Evolutionary conservation across 2,113 vertebrate species (phyloP).

Genomic region (Aspiorhynchus laticeps): DNA sequence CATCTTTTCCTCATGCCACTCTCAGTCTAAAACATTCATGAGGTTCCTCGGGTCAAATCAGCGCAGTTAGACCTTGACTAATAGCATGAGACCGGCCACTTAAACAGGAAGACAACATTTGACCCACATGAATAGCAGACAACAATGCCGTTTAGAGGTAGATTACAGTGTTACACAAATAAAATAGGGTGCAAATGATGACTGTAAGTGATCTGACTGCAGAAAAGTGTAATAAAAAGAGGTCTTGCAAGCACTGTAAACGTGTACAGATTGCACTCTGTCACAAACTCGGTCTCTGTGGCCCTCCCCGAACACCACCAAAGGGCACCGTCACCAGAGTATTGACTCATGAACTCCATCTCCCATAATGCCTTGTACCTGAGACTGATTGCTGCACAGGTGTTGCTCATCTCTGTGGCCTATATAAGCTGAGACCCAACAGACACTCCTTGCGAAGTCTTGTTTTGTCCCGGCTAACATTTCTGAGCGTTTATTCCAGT

Average conservation of each 20-base stretch:
- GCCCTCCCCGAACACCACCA: too few relatives aligned
- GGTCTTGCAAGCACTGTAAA: neutral
- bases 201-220: neutral
- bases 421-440: too few relatives aligned
- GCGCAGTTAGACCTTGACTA: constrained; percentile 4
- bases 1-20: neutral
- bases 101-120: neutral
- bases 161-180: neutral
- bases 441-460: too few relatives aligned
- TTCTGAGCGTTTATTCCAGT: too few relatives aligned
- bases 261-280: neutral
- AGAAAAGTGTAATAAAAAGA: neutral
- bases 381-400: too few relatives aligned
- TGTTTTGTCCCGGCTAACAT: too few relatives aligned
- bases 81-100: neutral
- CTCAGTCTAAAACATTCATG: neutral
- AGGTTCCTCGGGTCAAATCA: constrained; percentile 11
- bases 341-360: too few relatives aligned
- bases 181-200: neutral
- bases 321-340: too few relatives aligned
- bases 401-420: too few relatives aligned
- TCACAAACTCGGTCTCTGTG: too few relatives aligned
- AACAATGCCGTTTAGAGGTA: neutral
- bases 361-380: too few relatives aligned
- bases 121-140: constrained; percentile 13